Conservation (phyloP, 2,113 vertebrate species). For the Seriola dumerili region DNA sequence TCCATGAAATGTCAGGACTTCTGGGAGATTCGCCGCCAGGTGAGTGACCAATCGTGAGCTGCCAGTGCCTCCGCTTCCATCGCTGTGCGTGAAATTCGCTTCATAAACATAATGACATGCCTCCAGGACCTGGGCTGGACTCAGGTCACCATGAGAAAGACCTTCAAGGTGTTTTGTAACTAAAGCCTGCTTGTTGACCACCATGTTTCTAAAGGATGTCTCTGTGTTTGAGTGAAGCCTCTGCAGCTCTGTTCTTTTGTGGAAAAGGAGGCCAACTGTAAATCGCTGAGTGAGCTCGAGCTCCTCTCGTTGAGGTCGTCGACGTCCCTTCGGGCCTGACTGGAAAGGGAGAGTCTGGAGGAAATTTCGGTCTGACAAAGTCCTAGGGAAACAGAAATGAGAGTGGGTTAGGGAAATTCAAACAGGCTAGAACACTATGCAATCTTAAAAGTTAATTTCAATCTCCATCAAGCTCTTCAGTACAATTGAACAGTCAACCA, state of each 20-base stretch:
- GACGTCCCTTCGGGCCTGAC: slow-evolving; percentile 82
- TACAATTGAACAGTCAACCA: background rate
- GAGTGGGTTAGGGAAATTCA: slow-evolving; percentile 44
- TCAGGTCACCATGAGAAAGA: slow-evolving; percentile 79
- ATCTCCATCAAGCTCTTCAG: background rate
- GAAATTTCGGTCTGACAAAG: slow-evolving; percentile 85
- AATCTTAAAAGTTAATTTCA: background rate
- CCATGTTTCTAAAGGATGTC: background rate
- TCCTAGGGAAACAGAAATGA: slow-evolving; percentile 67
- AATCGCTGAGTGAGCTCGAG: slow-evolving; percentile 88
- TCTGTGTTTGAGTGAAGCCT: slow-evolving; percentile 56
- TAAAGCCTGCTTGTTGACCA: slow-evolving; percentile 79
- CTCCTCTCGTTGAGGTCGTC: slow-evolving; percentile 87
- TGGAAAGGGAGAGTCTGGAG: slow-evolving; percentile 78
- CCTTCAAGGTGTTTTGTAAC: slow-evolving; percentile 83
- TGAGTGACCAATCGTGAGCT: slow-evolving; percentile 71
- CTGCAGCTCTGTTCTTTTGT: slow-evolving; percentile 63
- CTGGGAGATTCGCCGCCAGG: slow-evolving; percentile 82
- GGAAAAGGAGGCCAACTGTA: slow-evolving; percentile 87
- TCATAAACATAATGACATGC: slow-evolving; percentile 89
- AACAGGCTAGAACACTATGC: background rate
- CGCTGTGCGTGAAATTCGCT: slow-evolving; percentile 53
- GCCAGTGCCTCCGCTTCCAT: slow-evolving; percentile 25
- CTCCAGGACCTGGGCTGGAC: slow-evolving; percentile 86
- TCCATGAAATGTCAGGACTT: slow-evolving; percentile 86